Percentiles rank a stretch among this genome's conserved stretches.
Evolutionary conservation across 2,888 invertebrate species (phyloP).

Genomic region (Polia nebulosa): DNA sequence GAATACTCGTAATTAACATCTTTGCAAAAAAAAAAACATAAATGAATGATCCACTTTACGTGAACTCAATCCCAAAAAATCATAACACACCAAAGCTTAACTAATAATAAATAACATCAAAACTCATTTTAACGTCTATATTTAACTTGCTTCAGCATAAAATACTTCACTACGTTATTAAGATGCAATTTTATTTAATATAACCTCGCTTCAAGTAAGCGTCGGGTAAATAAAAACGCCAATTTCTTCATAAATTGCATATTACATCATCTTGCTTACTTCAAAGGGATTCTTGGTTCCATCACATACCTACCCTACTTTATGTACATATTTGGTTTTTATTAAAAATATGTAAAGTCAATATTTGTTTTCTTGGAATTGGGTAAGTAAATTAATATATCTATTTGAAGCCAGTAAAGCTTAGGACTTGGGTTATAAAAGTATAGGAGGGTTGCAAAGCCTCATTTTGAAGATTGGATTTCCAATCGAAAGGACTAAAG

Average conservation of each 20-base stretch:
- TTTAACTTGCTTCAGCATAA: slow-evolving; percentile 15
- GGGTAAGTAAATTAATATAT: slow-evolving; percentile 27
- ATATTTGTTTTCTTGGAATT: slow-evolving; percentile 36
- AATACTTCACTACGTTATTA: slow-evolving; percentile 34
- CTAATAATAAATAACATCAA: slow-evolving; percentile 18
- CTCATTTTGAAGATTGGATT: slow-evolving; percentile 21
- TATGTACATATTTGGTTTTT: slow-evolving; percentile 36
- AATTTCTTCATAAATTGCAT: slow-evolving; percentile 62
- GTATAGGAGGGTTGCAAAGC: not conserved
- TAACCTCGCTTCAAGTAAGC: slow-evolving; percentile 12
- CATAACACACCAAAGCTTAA: not conserved
- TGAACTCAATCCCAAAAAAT: not conserved
- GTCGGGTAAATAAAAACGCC: slow-evolving; percentile 50
- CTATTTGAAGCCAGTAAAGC: slow-evolving; percentile 21
- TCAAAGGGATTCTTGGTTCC: slow-evolving; percentile 57
- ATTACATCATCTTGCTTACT: slow-evolving; percentile 37
- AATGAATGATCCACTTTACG: slow-evolving; percentile 11
- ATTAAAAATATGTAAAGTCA: slow-evolving; percentile 33
- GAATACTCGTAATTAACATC: too few relatives aligned
- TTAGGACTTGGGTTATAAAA: slow-evolving; percentile 27
- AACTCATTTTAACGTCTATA: slow-evolving; percentile 10
- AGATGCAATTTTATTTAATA: slow-evolving; percentile 42
- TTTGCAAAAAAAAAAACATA: too few relatives aligned
- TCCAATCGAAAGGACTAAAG: slow-evolving; percentile 2
- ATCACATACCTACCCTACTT: slow-evolving; percentile 23